Evolutionary conservation across 2,888 invertebrate genomes (phyloP), one percentile per base, ranked within the genome.

Genomic region (Leptinotarsa juncta): DNA sequence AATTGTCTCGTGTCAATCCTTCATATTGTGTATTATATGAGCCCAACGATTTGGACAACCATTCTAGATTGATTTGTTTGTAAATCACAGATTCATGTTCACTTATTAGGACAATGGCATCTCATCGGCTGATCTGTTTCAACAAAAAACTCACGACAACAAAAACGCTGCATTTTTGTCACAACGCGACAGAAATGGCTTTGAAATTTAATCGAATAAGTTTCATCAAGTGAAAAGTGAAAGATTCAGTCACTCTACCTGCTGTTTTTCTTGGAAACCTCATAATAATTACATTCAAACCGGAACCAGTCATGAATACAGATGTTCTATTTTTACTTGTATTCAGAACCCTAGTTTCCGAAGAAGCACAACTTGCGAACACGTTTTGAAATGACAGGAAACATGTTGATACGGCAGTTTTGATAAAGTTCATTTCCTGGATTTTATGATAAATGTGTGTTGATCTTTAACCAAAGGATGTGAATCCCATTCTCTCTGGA

Each of bases 331-430:
- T 42, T 62, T 32, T 32, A 62, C 62, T 16, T 42, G 42, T 62
- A 42, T 7, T 4, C 62, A n/a, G 7, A 62, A 32, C 32, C 51
- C 16, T 51, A 16, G 51, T 51, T 14, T 16, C 42, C 42, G 62
- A 62, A 23, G 62, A 62, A 62, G 32, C 42, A 62, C 62, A 62
- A 62, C 62, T 62, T 62, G 62, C 62, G 62, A 62, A 62, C 62
- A 62, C 62, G n/a, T 62, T 62, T 62, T n/a, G 32, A 62, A 42
- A 62, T 42, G 5, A 62, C 62, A 62, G 62, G 62, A 62, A 62
- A 42, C 32, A 32, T 62, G 62, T 62, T 62, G 62, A 62, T 62
- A 62, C 62, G 62, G 62, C 62, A 62, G 62, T 32, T 62, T 62
- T 62, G n/a, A 62, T 62, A 62, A 62, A 62, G 32, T 62, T 42